Evolutionary conservation across 2,888 invertebrate genomes (phyloP).

Genomic region (Trichogramma dendrolimi): DNA sequence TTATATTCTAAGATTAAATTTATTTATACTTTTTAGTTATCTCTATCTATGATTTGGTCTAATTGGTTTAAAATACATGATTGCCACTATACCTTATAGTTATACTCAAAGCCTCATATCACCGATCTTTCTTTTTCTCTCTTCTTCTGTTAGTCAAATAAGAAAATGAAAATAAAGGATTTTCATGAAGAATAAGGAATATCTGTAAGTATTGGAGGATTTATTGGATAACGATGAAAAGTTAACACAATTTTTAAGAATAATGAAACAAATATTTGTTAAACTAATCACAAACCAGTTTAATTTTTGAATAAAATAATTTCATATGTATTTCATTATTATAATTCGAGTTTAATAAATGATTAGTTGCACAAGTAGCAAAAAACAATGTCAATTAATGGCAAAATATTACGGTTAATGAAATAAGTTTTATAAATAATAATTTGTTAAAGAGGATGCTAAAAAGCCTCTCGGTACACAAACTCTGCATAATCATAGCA

Average conservation of each 20-base stretch:
- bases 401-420: constrained; percentile 30
- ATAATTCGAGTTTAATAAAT: constrained; percentile 51
- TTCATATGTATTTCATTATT: constrained; percentile 46
- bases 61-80: no score
- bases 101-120: no score
- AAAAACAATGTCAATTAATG: constrained; percentile 29
- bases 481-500: no score
- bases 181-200: no score
- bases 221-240: background rate
- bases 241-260: constrained; percentile 14
- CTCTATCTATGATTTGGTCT: no score
- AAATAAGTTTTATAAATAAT: constrained; percentile 5
- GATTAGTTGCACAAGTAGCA: constrained; percentile 45
- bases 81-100: no score
- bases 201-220: background rate
- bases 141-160: constrained; percentile 4
- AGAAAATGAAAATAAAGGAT: no score
- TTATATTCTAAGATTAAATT: background rate
- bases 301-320: constrained; percentile 53
- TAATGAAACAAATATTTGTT: constrained; percentile 34
- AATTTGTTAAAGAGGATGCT: no score
- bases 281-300: constrained; percentile 54
- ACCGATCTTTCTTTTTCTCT: constrained; percentile 12
- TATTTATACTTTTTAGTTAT: no score
- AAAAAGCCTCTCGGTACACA: no score